Conservation (phyloP, 2,113 vertebrate genomes). For the Lophotis ruficrista region DNA sequence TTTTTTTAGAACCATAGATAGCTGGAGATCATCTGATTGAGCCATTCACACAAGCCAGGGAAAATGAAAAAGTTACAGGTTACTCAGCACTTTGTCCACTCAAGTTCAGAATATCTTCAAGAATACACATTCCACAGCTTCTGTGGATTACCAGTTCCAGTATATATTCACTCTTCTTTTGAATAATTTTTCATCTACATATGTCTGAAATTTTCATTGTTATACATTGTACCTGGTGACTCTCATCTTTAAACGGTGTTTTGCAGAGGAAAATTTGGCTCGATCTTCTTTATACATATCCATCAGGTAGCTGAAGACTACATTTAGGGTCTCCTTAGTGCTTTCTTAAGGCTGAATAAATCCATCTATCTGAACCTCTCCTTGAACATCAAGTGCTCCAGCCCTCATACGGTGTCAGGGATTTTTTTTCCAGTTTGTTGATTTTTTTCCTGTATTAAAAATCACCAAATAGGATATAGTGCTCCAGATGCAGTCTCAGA, state of each 20-base stretch:
- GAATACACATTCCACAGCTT: background rate
- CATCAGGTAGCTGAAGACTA: background rate
- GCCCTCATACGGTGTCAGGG: background rate
- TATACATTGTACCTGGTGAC: background rate
- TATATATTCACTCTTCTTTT: background rate
- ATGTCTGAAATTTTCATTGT: background rate
- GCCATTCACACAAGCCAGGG: background rate
- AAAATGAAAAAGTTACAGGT: background rate
- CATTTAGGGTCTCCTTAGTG: background rate
- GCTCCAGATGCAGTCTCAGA: background rate
- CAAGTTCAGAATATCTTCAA: background rate
- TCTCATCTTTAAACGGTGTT: background rate
- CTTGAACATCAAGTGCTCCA: background rate
- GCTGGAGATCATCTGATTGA: background rate
- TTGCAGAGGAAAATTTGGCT: background rate
- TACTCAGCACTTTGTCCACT: background rate
- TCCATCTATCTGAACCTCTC: background rate
- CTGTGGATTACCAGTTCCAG: background rate
- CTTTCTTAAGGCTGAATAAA: background rate
- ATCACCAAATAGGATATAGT: background rate
- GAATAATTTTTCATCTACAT: background rate
- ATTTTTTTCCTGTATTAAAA: background rate
- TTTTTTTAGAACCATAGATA: background rate
- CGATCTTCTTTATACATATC: background rate
- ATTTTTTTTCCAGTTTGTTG: background rate